phyloP scores from a whole-genome alignment of 2,797 vertebrate species.

The Gymnothorax reevesii region DNA sequence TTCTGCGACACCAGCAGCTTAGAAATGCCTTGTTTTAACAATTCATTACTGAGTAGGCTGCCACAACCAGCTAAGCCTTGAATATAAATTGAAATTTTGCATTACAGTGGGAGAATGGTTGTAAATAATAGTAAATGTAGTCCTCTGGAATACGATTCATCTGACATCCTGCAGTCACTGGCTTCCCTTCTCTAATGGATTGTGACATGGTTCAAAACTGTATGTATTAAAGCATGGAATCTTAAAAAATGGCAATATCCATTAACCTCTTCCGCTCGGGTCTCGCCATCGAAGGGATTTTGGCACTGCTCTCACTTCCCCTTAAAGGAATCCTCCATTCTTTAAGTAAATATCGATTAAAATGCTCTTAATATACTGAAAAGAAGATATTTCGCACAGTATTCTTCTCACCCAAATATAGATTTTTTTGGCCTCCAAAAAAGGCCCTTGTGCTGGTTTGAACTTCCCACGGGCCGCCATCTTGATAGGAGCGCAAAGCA shows the following conservation, averaged over 20 bases:
- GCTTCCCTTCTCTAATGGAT: neutral
- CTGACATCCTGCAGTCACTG: neutral
- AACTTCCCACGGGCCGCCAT: too few relatives aligned
- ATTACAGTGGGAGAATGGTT: neutral
- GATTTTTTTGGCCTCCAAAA: too few relatives aligned
- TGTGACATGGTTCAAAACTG: neutral
- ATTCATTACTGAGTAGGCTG: neutral
- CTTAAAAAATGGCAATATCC: neutral
- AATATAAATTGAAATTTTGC: neutral
- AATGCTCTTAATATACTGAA: too few relatives aligned
- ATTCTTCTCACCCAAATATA: too few relatives aligned
- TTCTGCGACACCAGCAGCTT: neutral
- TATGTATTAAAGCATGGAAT: neutral
- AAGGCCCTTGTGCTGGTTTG: too few relatives aligned
- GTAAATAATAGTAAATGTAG: neutral
- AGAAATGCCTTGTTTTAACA: constrained; percentile 4
- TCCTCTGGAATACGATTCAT: neutral
- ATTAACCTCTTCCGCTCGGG: neutral
- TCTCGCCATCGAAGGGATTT: too few relatives aligned
- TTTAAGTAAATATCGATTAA: too few relatives aligned
- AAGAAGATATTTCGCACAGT: too few relatives aligned
- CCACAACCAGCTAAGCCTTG: neutral
- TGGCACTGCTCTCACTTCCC: too few relatives aligned
- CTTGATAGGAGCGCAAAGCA: too few relatives aligned
- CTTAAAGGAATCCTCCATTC: too few relatives aligned